phyloP scores from a whole-genome alignment of 1,140 invertebrate species.

The Heterodera carotae region DNA sequence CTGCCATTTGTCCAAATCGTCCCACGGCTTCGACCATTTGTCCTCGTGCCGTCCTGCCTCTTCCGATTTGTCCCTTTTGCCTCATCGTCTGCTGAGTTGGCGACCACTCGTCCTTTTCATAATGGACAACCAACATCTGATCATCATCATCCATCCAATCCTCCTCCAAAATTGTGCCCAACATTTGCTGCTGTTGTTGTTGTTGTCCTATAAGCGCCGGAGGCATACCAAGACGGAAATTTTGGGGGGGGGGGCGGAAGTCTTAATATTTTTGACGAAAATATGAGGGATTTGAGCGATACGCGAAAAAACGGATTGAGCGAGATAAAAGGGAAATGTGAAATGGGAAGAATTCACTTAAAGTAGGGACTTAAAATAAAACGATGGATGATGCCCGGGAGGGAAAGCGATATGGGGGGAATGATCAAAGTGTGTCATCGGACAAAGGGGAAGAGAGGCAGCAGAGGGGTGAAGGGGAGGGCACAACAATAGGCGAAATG shows the following conservation, averaged over 20 bases:
- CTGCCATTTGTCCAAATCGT: background rate
- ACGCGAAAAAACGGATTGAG: background rate
- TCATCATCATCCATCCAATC: background rate
- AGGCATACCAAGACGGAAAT: background rate
- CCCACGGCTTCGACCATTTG: too few species aligned
- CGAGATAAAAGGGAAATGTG: background rate
- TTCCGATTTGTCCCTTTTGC: too few species aligned
- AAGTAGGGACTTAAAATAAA: background rate
- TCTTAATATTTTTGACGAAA: too few species aligned
- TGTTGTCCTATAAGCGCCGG: background rate
- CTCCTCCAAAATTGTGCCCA: background rate
- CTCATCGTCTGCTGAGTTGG: too few species aligned
- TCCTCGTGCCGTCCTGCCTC: too few species aligned
- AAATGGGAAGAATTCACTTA: background rate
- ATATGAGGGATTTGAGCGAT: too few species aligned
- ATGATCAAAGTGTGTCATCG: background rate
- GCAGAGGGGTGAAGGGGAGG: background rate
- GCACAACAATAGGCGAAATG: too few species aligned
- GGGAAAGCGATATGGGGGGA: background rate
- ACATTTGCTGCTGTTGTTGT: background rate
- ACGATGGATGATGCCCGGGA: background rate
- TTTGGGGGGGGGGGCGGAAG: too few species aligned
- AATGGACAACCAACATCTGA: background rate
- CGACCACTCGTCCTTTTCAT: background rate
- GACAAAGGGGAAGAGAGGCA: background rate